Evolutionary conservation across 2,888 invertebrate genomes (phyloP), one percentile per base, ranked within the genome.

Genomic region (Acronicta psi): DNA sequence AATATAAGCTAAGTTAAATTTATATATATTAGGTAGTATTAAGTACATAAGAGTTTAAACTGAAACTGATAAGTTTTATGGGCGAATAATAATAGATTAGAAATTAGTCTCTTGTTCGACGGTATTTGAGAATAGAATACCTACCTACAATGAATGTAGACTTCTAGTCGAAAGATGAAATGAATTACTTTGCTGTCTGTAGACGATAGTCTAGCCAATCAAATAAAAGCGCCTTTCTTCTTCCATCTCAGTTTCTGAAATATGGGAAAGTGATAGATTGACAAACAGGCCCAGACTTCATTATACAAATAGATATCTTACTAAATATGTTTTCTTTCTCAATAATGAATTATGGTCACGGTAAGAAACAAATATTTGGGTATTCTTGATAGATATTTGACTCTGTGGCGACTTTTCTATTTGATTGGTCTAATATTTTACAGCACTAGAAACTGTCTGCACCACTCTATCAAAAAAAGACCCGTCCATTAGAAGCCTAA

Each of bases 81-180:
- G 2, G 29, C 29, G 5, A n/a, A 34, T n/a, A 6, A 25, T 25
- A 25, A n/a, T 34, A 34, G 5, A 34, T 6, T 6, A 6, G 34
- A n/a, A n/a, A 34, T 6, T 34, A 34, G 1, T 34, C n/a, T n/a
- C n/a, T 34, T 34, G 34, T n/a, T 2, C n/a, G 6, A 4, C n/a
- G 2, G 8, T n/a, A 34, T 34, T 34, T n/a, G 34, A 34, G 34
- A 5, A 34, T 34, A 34, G n/a, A 34, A n/a, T 6, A 34, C 10
- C 29, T 29, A 29, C 11, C 29, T 29, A 29, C 11, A 29, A 29
- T 11, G 11, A 29, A 29, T 29, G n/a, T 13, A 34, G 34, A n/a
- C n/a, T 34, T 34, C 34, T 34, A 6, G n/a, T 49, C 59, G 49
- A 51, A 34, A 60, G 10, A 60, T 16, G 23, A 50, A 63, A 59